These are phyloP conservation scores for Scaptomyza parva DNA, from an alignment of 2,888 invertebrate species.

Conservation along the genomic window DNA sequence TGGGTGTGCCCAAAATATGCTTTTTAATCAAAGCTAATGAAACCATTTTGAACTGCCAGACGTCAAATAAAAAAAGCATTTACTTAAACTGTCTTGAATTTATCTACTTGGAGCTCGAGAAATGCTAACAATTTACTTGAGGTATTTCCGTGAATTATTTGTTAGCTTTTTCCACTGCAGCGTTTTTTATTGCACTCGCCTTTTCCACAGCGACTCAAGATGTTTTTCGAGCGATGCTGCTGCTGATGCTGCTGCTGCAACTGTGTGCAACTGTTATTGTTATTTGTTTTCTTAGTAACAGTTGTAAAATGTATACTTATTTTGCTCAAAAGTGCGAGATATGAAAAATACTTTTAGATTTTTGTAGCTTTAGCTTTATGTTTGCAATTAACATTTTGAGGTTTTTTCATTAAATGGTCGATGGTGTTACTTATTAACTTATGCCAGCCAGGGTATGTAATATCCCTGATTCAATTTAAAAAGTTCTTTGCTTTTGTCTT, in stretches of 20 bases:
- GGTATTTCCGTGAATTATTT: constrained; percentile 46
- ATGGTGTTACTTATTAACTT: neutral
- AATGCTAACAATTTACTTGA: constrained; percentile 52
- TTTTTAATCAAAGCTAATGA: neutral
- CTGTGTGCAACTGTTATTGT: constrained; percentile 4
- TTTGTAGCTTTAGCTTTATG: neutral
- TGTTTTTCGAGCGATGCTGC: no score
- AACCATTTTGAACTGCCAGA: neutral
- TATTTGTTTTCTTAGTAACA: neutral
- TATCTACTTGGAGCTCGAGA: neutral
- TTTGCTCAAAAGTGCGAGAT: neutral
- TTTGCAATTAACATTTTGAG: neutral
- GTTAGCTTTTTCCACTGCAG: constrained; percentile 24
- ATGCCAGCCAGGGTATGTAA: constrained; percentile 1
- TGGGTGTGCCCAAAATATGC: neutral
- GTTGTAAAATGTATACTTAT: constrained; percentile 1
- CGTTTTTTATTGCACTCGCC: constrained; percentile 25
- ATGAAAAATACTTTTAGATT: neutral
- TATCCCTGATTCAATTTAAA: neutral
- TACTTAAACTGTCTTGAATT: constrained; percentile 13
- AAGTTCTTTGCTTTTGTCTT: neutral
- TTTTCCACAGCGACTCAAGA: constrained; percentile 13
- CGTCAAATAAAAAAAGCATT: neutral
- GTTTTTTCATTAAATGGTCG: neutral
- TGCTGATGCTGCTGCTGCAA: constrained; percentile 23